Evolutionary conservation across 2,113 vertebrate genomes (phyloP), one percentile per base, ranked within the genome.

Genomic region (Neopipo cinnamomea): DNA sequence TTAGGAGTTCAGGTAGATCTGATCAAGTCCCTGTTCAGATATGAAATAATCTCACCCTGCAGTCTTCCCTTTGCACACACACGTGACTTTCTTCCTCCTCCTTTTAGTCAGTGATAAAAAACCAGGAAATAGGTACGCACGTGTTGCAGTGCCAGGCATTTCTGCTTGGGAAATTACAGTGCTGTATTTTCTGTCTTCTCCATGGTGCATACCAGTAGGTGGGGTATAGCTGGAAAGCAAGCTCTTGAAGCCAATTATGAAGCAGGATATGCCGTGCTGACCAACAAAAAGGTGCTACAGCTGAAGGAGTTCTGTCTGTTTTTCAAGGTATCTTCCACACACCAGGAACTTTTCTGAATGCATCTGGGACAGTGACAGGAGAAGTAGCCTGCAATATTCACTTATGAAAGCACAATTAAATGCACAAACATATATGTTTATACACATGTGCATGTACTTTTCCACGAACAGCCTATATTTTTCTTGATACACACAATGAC

Each of bases 401-500:
- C 6, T 66, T 39, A 13, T 15, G 22, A 59, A 86, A 86, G 3
- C 9, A n/a, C 11, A n/a, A n/a, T n/a, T n/a, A n/a, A 8, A 21
- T 18, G 23, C 7, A 28, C 3, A 20, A 14, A 63, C 5, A 12
- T 18, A 35, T 6, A 4, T 42, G 24, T 67, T 76, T 91, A 39
- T 27, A 39, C 5, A 74, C 9, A 20, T 15, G 9, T 28, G 3
- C 30, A 67, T 6, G 9, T 17, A 62, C 14, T 75, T 8, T 14
- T 3, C 41, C 25, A n/a, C 9, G 8, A 28, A 55, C 30, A 85
- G 9, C 12, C 49, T 12, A 3, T 16, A 20, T 33, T 80, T 59
- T 84, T 5, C 23, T 72, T 62, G 0, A 0, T 59, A 44, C 6
- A 12, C 24, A 56, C 1, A 33, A 25, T 13, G 4, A 47, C 6